These are phyloP conservation scores for Nicator chloris DNA, from an alignment of 2,113 vertebrate species.

Conservation along the genomic window DNA sequence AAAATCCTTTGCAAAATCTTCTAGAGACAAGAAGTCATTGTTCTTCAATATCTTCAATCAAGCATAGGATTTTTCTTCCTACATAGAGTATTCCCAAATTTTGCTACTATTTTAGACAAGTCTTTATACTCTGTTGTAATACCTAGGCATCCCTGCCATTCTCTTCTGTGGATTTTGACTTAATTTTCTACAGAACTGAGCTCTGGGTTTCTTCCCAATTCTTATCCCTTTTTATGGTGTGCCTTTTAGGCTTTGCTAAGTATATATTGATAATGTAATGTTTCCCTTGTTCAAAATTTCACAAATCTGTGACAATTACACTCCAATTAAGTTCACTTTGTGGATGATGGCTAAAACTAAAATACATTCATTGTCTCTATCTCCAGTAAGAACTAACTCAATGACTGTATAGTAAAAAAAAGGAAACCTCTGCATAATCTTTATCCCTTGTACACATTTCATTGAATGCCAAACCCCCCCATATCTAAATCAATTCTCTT, in stretches of 20 bases:
- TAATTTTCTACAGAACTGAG: neutral
- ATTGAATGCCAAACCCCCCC: neutral
- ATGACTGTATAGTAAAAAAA: neutral
- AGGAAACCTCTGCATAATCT: neutral
- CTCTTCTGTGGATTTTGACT: neutral
- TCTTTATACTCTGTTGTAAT: neutral
- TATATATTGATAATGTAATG: neutral
- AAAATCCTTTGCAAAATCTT: neutral
- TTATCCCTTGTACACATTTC: neutral
- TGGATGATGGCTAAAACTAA: neutral
- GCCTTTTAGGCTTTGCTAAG: neutral
- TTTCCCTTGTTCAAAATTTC: neutral
- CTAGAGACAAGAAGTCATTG: neutral
- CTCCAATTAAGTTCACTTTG: neutral
- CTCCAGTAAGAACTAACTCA: neutral
- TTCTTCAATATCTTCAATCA: neutral
- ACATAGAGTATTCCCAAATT: neutral
- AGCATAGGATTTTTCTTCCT: neutral
- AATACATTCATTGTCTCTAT: rapidly evolving
- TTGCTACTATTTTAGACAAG: neutral
- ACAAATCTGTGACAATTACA: neutral
- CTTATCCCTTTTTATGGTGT: neutral
- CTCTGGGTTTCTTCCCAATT: neutral
- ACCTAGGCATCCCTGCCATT: neutral
- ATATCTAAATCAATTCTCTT: neutral